Base-by-base conservation (phyloP, 2,113 vertebrate species). In the Polyodon spathula region DNA sequence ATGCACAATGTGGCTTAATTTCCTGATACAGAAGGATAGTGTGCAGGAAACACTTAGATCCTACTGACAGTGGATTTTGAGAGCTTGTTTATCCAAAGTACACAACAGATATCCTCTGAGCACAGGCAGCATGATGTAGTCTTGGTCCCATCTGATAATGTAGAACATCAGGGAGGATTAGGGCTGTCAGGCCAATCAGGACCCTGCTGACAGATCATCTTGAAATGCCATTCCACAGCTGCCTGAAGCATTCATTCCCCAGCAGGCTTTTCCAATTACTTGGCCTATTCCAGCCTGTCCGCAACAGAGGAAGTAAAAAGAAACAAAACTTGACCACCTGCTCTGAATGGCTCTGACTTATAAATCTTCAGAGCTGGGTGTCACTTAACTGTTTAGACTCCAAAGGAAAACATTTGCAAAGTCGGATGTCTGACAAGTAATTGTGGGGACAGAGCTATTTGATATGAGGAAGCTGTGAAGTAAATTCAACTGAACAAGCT, bases 121-220 rank as follows among this genome's bases (percentile, higher is more conserved):
- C 44, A 66, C 0, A 55, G 70, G 73, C 73, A 68, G 39, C 10
- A 59, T 54, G 56, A 69, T 70, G 78, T 73, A 74, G 81, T 74
- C 80, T 72, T 59, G 74, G 82, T 83, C 83, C 86, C 81, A 85
- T 85, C 78, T 70, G 66, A 82, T 87, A 88, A 82, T 71, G 71
- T 74, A 65, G 72, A 87, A 86, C 89, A 89, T 90, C 88, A 92
- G 87, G 85, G 80, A 81, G 78, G 76, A 74, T 78, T 76, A 83
- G 76, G 79, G 48, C 76, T 69, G 71, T 81, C 81, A 78, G 81
- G 76, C 76, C 82, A 84, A 75, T 75, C 77, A 74, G 80, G 6
- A 60, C 41, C 59, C 74, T 73, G 76, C 83, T 86, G 85, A 89
- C 78, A 81, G 84, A 89, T 86, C 83, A 75, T 78, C 67, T 77